phyloP scores from a whole-genome alignment of 2,113 vertebrate species.

The Grantiella picta region DNA sequence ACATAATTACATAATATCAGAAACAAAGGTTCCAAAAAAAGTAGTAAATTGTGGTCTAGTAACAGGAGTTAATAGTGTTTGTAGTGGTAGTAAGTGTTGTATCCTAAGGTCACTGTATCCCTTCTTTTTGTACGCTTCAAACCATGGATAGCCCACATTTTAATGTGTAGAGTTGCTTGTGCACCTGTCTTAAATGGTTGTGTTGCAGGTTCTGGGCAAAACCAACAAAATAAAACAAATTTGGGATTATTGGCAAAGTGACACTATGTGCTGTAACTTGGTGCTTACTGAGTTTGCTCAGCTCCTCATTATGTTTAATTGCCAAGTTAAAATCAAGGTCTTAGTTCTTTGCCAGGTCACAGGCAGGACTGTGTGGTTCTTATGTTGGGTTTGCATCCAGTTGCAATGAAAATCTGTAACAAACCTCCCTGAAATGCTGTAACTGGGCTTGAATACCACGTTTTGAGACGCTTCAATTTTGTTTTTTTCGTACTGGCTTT shows the following conservation, averaged over 20 bases:
- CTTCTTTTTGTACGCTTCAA: background rate
- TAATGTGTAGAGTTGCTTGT: background rate
- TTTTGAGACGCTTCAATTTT: background rate
- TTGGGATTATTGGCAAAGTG: background rate
- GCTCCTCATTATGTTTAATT: background rate
- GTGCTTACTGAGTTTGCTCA: background rate
- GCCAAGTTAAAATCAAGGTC: background rate
- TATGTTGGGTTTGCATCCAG: background rate
- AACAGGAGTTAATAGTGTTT: background rate
- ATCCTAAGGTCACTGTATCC: background rate
- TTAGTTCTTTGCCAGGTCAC: background rate
- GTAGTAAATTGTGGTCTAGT: background rate
- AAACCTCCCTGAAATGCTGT: background rate
- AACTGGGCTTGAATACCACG: background rate
- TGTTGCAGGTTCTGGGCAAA: background rate
- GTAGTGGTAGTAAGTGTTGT: background rate
- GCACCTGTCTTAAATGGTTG: background rate
- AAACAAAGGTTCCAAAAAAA: background rate
- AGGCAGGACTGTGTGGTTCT: background rate
- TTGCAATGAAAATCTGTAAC: background rate
- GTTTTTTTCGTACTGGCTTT: background rate
- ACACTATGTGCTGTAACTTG: background rate
- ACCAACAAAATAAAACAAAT: background rate
- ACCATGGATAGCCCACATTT: background rate
- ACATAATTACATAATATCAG: background rate